Base-by-base conservation (phyloP, 2,797 vertebrate species). In the Microtus agrestis region DNA sequence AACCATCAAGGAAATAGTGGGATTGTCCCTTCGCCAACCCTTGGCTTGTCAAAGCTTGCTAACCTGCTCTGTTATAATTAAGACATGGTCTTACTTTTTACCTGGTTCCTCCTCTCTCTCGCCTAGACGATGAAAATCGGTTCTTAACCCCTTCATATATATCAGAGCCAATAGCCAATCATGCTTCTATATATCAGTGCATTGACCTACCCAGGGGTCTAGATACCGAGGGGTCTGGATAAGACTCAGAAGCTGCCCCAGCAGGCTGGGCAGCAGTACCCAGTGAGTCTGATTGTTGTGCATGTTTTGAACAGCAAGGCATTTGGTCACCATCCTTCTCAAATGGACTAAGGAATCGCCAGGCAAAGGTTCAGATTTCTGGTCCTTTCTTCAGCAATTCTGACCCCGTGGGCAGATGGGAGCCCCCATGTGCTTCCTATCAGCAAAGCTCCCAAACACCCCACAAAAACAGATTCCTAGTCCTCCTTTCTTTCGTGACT, bases 21-120 rank as follows among this genome's bases (percentile, higher is more conserved):
- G 37, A 54, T 81, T 86, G 61, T 29, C 25, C n/a, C 63, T 71
- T 86, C 71, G 63, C 73, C 90, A 69, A 8, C 40, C 71, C 61
- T 23, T 27, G 61, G 46, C 69, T 84, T 88, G 89, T 96, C 56
- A 29, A 74, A 92, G 77, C 85, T 77, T 87, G 85, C 63, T 67
- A 54, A 69, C 63, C 81, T 82, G 73, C 78, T 80, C 40, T 84
- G 63, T 82, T 82, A 7, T 95, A 77, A 91, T 43, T 73, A 73
- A 85, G 51, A 48, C 54, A 54, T 2, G 21, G 37, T 29, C 69
- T 85, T 86, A 61, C 90, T 82, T 90, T 76, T 90, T 46, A 91
- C 71, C 78, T 48, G 59, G 81, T 19, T 91, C 34, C 46, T 91
- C 34, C 46, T 89, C 63, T 19, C 82, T 95, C 87, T 91, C 61